A percentile compares a stretch with the other conserved stretches of the same genome.
Conservation (phyloP, 1,140 invertebrate genomes). For the Atta cephalotes region DNA sequence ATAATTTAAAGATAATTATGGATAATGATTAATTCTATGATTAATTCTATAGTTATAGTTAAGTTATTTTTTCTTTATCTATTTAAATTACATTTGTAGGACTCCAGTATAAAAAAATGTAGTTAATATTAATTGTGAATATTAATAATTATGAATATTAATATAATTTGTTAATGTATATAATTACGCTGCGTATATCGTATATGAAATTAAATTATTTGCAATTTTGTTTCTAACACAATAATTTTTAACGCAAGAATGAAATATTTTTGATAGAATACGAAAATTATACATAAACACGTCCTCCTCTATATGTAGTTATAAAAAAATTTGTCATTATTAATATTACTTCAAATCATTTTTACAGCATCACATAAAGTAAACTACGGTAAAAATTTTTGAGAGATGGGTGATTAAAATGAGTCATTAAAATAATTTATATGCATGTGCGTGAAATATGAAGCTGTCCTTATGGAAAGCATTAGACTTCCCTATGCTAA, state of each 20-base stretch:
- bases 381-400: not conserved
- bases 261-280: not conserved
- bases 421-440: not conserved
- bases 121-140: too few relatives aligned
- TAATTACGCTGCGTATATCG: not conserved
- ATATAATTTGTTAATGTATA: not conserved
- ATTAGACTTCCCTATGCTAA: not conserved
- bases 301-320: not conserved
- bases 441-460: not conserved
- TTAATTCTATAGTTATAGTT: not conserved
- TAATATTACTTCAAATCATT: not conserved
- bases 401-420: not conserved
- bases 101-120: not conserved
- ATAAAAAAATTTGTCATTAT: not conserved
- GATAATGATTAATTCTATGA: not conserved
- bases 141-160: too few relatives aligned
- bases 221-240: not conserved
- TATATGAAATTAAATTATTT: constrained; percentile 16
- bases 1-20: not conserved
- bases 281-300: not conserved
- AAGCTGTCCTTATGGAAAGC: not conserved
- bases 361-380: not conserved
- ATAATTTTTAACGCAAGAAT: constrained; percentile 9
- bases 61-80: not conserved
- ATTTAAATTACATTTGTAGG: too few relatives aligned